Evolutionary conservation across 2,113 vertebrate species (phyloP), one percentile per base, ranked within the genome.

Genomic region (Pelmatolapia mariae): DNA sequence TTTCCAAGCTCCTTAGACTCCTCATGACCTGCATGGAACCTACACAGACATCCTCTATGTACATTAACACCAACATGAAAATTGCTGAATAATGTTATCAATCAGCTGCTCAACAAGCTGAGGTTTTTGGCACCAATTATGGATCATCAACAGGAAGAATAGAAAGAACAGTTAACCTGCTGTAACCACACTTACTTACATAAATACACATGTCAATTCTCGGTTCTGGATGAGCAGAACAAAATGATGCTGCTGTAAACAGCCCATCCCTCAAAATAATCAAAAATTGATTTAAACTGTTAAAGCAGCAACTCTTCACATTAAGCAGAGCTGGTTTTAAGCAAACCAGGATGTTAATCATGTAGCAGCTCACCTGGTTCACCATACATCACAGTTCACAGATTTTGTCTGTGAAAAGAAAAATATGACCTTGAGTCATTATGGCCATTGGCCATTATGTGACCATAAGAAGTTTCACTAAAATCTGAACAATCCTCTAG

Each of bases 1-100:
- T 15, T 33, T 3, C 5, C 59, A 33, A 63, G 16, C 16, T 33
- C 57, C 57, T 61, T 19, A 61, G 6, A 7, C 5, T 63, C 57
- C 1, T 63, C 29, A 63, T 63, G 31, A 33, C 59, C 59, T 36
- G 59, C 16, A 63, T 63, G 10, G 11, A 63, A 36, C 59, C 59
- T 36, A 63, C 59, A 7, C 31, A 63, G 4, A n/a, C 12, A 71
- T 71, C n/a, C 63, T 71, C n/a, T 43, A 6, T 24, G n/a, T 71
- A 24, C n/a, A 40, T 15, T 71, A 71, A 71, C 63, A 43, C n/a
- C 38, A 71, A 40, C 36, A 71, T 71, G n/a, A 0, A 22, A 68
- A 40, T 40, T 22, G 0, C 7, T 9, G 11, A 43, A 15, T 43
- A 40, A 40, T 0, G 5, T 71, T 9, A 43, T 43, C n/a, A 43